Evolutionary conservation across 23 tunicate genomes (phyloP), one percentile per base, ranked within the genome.

Genomic region (Phallusia fumigata): DNA sequence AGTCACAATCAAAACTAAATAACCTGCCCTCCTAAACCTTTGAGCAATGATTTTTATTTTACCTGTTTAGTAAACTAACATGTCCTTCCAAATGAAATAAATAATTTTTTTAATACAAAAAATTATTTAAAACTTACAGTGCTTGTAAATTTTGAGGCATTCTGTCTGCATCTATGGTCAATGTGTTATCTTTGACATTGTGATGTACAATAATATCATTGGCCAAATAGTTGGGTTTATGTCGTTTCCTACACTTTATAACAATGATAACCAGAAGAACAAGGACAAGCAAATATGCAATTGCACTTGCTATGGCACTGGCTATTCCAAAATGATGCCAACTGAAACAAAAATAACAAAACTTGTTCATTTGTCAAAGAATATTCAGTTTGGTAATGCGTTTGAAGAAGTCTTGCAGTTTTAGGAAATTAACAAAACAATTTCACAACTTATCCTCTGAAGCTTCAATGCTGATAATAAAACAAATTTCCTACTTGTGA

Each of bases 281-380:
- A 31, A 87, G 65, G 21, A 81, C 53, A 31, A 87, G 50, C 32
- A 74, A 49, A 21, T 64, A 33, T 22, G 82, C 30, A 13, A 76
- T 5, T 36, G 35, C 33, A 31, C 77, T 80, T 15, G 82, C 82
- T 19, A 87, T 19, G 30, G 51, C 16, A 40, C 82, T 82, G 15
- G 76, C 84, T 19, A 87, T 53, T 30, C 79, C 45, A 50, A 81
- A 76, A 45, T 81, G 91, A 81, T 64, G 44, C 91, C 85, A 81
- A 19, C 91, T 87, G 76, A 36, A 40, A 44, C 1, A 2, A 21
- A 58, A 58, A 58, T 13, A 58, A 58, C 28, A 51, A 51, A 13
- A 51, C 69, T 13, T 58, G 69, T 58, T 8, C 28, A 21, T 51
- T 13, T 51, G 69, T 58, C 16, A 1, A 22, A 58, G 13, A 58